phyloP scores from a whole-genome alignment of 1,140 invertebrate genomes.

The Caenorhabditis inopinata region DNA sequence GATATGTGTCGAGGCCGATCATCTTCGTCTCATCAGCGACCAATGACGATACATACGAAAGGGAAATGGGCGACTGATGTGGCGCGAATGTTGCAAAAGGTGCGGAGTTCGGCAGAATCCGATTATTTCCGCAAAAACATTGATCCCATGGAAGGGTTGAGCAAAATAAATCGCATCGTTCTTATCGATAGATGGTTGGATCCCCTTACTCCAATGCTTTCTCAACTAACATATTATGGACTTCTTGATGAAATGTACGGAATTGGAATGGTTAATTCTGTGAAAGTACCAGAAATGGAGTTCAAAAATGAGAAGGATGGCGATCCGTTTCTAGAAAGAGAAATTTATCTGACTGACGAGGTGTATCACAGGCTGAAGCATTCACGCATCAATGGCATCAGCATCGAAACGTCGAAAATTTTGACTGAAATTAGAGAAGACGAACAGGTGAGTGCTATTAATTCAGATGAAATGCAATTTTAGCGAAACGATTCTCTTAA shows the following conservation, averaged over 20 bases:
- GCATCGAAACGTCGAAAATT: slow-evolving; percentile 26
- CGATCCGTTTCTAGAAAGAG: slow-evolving; percentile 35
- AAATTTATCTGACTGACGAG: slow-evolving; percentile 41
- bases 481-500: too few relatives aligned
- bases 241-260: slow-evolving; percentile 87
- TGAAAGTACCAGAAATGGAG: slow-evolving; percentile 41
- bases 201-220: slow-evolving; percentile 84
- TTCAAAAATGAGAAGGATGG: slow-evolving; percentile 37
- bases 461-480: neutral
- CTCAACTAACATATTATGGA: slow-evolving; percentile 94
- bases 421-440: slow-evolving; percentile 36
- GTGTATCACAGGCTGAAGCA: slow-evolving; percentile 41
- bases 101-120: neutral
- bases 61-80: slow-evolving; percentile 37
- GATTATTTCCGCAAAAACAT: neutral
- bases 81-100: slow-evolving; percentile 14
- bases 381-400: slow-evolving; percentile 27
- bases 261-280: slow-evolving; percentile 68
- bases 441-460: slow-evolving; percentile 29
- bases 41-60: slow-evolving; percentile 31
- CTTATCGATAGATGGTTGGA: slow-evolving; percentile 86
- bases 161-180: slow-evolving; percentile 70
- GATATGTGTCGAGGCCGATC: slow-evolving; percentile 11
- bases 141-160: slow-evolving; percentile 9
- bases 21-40: neutral